Evolutionary conservation across 2,797 vertebrate genomes (phyloP), one percentile per base, ranked within the genome.

Genomic region (Clarias laeviceps): DNA sequence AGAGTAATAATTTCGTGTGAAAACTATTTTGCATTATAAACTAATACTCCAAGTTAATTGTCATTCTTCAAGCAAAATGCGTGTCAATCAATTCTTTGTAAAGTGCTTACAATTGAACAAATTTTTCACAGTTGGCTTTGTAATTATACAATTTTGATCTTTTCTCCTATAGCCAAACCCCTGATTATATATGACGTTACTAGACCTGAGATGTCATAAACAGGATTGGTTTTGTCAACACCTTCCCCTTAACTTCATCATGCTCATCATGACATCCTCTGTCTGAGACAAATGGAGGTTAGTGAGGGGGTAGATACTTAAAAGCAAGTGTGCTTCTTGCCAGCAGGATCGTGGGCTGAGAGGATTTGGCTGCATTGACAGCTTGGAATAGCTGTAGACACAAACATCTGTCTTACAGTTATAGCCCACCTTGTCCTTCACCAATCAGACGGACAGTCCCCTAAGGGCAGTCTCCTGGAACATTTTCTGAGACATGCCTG

Each of bases 371-470:
- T 40, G 72, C 90, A 86, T 73, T 93, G 92, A 91, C 92, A 93
- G 89, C 89, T 82, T 64, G 87, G 93, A 92, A 93, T 87, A 80
- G 91, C 89, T 89, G 90, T 83, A 82, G 72, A 87, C 85, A 86
- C 86, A 87, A 89, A 90, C 91, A 92, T 94, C 93, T 93, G 93
- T 94, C 93, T 93, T 84, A 73, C 80, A 80, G 80, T 84, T 85
- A 88, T 76, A 88, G 87, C 85, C 11, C 15, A 84, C 73, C 88
- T 86, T 88, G 88, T 89, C 88, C 85, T 89, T 90, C 85, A 89
- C 85, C 85, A 54, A 81, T 85, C 85, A 85, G 79, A 84, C 70
- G 84, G 88, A 89, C 88, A 89, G 83, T 61, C 74, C 88, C 88
- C 88, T 65, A 80, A 83, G 85, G 88, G 86, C 76, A 86, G 40